A percentile compares a stretch with the other conserved stretches of the same genome.
Evolutionary conservation across 1,140 invertebrate genomes (phyloP).

Genomic region (Drosophila kanapiae): DNA sequence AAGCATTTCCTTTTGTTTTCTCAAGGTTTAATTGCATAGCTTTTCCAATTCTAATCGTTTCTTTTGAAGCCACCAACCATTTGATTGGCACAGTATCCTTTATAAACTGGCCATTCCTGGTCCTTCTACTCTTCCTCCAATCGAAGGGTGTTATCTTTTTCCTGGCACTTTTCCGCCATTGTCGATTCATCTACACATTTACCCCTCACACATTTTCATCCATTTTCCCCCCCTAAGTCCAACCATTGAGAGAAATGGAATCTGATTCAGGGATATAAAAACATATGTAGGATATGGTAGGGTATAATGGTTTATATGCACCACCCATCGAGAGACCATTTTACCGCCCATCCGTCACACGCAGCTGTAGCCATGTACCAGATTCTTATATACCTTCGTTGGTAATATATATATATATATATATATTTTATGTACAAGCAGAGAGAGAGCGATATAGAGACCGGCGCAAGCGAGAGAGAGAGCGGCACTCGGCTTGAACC

Average conservation of each 20-base stretch:
- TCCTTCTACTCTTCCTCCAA: background rate
- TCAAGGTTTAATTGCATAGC: background rate
- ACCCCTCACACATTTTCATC: background rate
- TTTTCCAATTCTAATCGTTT: background rate
- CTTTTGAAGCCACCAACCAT: background rate
- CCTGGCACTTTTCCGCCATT: conserved; percentile 12
- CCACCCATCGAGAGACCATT: conserved; percentile 34
- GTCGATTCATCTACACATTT: conserved; percentile 13
- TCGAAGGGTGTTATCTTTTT: conserved; percentile 21
- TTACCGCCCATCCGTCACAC: conserved; percentile 25
- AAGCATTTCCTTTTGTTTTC: too few species aligned
- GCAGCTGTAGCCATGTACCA: conserved; percentile 49
- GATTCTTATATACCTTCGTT: conserved; percentile 21
- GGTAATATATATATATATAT: conserved; percentile 14
- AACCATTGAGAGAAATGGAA: conserved; percentile 6
- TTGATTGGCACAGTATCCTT: conserved; percentile 21
- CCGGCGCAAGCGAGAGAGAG: conserved; percentile 18
- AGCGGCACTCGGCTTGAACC: conserved; percentile 47
- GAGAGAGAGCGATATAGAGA: conserved; percentile 26
- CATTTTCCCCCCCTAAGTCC: conserved; percentile 9
- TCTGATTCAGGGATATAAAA: conserved; percentile 22
- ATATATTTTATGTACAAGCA: conserved; percentile 9
- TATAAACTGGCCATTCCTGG: background rate
- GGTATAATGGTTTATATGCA: conserved; percentile 2
- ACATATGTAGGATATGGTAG: conserved; percentile 22